Base-by-base conservation (phyloP, 2,797 vertebrate species). In the Odontamblyopus lacepedii region DNA sequence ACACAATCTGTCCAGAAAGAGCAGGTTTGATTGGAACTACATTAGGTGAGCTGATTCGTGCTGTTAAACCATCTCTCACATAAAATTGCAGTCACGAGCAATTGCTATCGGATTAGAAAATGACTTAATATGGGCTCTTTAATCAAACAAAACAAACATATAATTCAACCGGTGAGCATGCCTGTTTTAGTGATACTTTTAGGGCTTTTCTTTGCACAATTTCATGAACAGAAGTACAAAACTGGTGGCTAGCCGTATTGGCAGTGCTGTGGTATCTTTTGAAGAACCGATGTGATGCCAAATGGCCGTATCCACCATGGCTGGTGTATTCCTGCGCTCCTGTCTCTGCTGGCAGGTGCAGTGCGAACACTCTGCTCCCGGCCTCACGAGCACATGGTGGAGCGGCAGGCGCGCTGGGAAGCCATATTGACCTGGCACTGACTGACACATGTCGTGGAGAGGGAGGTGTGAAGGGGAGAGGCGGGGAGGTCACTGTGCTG, bases 351-450 rank as follows among this genome's bases (percentile, higher is more conserved):
- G 88, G 87, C 90, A 90, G 84, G 83, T 80, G 74, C 72, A 80
- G 26, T 60, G 73, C 29, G 74, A 78, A 82, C 83, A 79, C 71
- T 78, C 81, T 50, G 82, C 78, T 74, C 83, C 69, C 81, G 60
- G 87, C 83, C 87, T 87, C 76, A 75, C 84, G 83, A 88, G 90
- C 91, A 91, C 89, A 91, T 90, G 89, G 91, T 56, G 57, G 72
- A 84, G 65, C 80, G 16, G 85, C 87, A 82, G 87, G 86, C 77
- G 81, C 78, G 5, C 85, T 75, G 81, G 86, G 87, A 83, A 75
- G 70, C 89, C 91, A 89, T 88, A 89, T 88, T 91, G 88, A 92
- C 87, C 89, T 83, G 87, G 83, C 88, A 67, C 83, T 90, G 91
- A 91, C 89, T 88, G 92, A 90, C 91, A 92, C 88, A 82, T 92